A percentile compares a stretch with the other conserved stretches of the same genome.
phyloP scores from a whole-genome alignment of 2,797 vertebrate species.

The Spondyliosoma cantharus region DNA sequence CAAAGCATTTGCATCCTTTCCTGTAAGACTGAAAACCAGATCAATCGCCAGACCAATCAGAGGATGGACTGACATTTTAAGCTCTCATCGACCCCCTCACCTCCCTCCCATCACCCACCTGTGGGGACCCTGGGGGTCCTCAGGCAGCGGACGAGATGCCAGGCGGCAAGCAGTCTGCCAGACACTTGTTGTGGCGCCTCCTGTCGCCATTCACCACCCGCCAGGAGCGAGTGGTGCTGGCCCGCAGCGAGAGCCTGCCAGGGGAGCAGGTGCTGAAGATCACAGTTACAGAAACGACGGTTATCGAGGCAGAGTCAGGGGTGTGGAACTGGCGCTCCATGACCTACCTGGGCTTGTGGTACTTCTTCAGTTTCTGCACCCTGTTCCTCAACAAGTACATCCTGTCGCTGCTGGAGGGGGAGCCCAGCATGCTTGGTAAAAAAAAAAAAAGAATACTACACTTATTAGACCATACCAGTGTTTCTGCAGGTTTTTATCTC shows the following conservation, averaged over 20 bases:
- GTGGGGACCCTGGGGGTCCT: constrained; percentile 37
- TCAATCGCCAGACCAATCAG: not conserved
- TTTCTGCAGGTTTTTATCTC: not conserved
- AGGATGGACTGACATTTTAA: constrained; percentile 64
- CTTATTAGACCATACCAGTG: not conserved
- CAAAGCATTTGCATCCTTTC: not conserved
- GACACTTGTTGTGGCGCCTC: constrained; percentile 74
- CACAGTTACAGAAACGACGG: constrained; percentile 94
- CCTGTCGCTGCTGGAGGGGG: constrained; percentile 92
- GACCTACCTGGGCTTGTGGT: constrained; percentile 92
- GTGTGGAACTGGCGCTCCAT: constrained; percentile 90
- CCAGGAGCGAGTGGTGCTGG: constrained; percentile 86
- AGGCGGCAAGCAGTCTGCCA: constrained; percentile 68
- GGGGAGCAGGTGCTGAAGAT: constrained; percentile 92
- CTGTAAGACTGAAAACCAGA: not conserved
- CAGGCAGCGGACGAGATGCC: constrained; percentile 62
- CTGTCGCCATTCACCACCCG: constrained; percentile 80
- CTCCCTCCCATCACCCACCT: constrained; percentile 9
- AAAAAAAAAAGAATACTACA: not conserved
- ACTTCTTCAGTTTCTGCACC: constrained; percentile 98
- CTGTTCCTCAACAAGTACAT: constrained; percentile 99
- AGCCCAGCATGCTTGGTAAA: constrained; percentile 95
- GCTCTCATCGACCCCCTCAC: not conserved
- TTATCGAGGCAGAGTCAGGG: constrained; percentile 92
- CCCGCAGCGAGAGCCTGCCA: constrained; percentile 86